These are phyloP conservation scores for Apolygus lucorum DNA, from an alignment of 1,140 invertebrate species.

Conservation along the genomic window DNA sequence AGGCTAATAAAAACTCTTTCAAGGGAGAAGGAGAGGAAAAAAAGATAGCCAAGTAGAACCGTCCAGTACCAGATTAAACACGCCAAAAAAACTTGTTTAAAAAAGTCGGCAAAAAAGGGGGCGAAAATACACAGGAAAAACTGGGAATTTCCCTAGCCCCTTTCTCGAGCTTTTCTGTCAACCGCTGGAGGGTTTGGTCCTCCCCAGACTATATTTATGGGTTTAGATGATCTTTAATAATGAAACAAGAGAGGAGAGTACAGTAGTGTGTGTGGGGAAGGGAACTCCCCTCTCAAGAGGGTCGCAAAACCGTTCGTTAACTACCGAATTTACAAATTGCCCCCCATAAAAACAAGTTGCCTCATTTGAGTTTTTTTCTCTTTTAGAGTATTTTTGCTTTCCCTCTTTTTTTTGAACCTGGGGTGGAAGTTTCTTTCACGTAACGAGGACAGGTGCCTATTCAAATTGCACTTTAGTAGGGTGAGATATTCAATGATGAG, in stretches of 20 bases:
- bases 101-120: too few relatives aligned
- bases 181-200: background rate
- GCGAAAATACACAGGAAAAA: too few relatives aligned
- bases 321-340: slow-evolving; percentile 13
- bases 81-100: too few relatives aligned
- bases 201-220: background rate
- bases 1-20: background rate
- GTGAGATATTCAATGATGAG: too few relatives aligned
- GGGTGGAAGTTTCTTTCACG: too few relatives aligned
- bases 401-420: too few relatives aligned
- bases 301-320: slow-evolving; percentile 3
- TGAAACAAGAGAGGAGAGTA: background rate
- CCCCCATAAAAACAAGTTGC: background rate
- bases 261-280: too few relatives aligned
- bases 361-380: background rate
- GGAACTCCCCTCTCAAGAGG: background rate
- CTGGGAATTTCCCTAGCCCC: background rate
- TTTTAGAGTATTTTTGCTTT: background rate
- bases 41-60: too few relatives aligned
- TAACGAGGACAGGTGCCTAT: too few relatives aligned
- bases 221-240: slow-evolving; percentile 11
- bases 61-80: background rate
- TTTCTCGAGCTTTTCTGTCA: background rate
- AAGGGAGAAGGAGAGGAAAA: background rate
- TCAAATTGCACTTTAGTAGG: too few relatives aligned